Conservation (phyloP, 2,888 invertebrate species). For the Taphrorychus bicolor region DNA sequence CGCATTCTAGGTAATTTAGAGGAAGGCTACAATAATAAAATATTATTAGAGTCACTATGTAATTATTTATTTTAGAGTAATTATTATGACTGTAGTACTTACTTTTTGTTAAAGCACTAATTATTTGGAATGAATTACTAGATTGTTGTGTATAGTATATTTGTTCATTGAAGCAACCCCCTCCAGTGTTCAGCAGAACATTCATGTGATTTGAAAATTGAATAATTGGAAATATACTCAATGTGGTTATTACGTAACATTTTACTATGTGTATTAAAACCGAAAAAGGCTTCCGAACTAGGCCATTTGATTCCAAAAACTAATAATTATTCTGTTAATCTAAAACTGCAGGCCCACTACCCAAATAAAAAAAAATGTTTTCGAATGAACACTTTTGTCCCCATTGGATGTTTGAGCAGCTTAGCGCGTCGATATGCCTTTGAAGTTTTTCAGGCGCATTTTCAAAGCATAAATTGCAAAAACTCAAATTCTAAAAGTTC, state of each 20-base stretch:
- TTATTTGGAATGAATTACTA: too few species aligned
- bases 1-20: neutral
- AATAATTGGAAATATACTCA: too few species aligned
- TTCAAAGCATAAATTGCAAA: neutral
- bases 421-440: neutral
- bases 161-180: too few species aligned
- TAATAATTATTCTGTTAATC: neutral
- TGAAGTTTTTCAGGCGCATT: neutral
- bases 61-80: neutral
- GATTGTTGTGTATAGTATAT: too few species aligned
- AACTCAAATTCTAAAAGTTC: neutral
- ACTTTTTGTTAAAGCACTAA: too few species aligned
- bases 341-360: neutral
- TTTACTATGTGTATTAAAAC: too few species aligned
- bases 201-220: too few species aligned
- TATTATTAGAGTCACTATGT: too few species aligned
- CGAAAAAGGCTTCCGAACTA: neutral
- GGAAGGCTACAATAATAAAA: neutral
- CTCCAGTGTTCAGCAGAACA: too few species aligned
- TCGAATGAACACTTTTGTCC: neutral
- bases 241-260: too few species aligned
- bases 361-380: too few species aligned
- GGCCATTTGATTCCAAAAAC: neutral
- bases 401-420: neutral
- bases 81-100: neutral